Evolutionary conservation across 2,113 vertebrate species (phyloP).

Genomic region (Sapajus apella): DNA sequence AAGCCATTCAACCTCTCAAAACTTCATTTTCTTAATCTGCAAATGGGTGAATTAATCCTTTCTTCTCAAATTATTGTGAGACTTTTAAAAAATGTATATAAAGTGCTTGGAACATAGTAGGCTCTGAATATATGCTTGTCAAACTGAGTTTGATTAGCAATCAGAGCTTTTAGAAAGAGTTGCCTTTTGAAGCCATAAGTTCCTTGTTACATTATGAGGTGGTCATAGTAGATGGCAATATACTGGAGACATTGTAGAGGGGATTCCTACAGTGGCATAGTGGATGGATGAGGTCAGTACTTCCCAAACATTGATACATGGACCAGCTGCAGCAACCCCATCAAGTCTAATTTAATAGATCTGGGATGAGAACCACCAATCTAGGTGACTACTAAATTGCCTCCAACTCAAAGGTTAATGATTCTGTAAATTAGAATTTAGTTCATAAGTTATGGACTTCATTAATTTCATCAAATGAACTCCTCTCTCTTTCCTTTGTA

Average conservation of each 20-base stretch:
- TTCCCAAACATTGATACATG: conserved; percentile 32
- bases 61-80: background rate
- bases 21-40: background rate
- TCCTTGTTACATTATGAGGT: background rate
- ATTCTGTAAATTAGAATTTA: conserved; percentile 43
- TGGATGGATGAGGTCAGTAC: background rate
- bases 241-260: background rate
- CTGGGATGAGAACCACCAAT: background rate
- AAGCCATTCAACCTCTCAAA: background rate
- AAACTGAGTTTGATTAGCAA: conserved; percentile 36
- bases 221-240: background rate
- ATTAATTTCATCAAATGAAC: conserved; percentile 11
- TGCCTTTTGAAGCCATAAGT: background rate
- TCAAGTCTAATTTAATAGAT: conserved; percentile 50
- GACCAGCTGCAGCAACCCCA: background rate
- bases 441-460: conserved; percentile 12
- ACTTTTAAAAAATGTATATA: conserved; percentile 35
- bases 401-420: conserved; percentile 43
- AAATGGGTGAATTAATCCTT: background rate
- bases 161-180: background rate
- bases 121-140: background rate
- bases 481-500: background rate
- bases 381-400: background rate
- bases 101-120: background rate
- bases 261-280: background rate